These are phyloP conservation scores for Platerodrilus igneus DNA, from an alignment of 2,888 invertebrate species.

Conservation along the genomic window DNA sequence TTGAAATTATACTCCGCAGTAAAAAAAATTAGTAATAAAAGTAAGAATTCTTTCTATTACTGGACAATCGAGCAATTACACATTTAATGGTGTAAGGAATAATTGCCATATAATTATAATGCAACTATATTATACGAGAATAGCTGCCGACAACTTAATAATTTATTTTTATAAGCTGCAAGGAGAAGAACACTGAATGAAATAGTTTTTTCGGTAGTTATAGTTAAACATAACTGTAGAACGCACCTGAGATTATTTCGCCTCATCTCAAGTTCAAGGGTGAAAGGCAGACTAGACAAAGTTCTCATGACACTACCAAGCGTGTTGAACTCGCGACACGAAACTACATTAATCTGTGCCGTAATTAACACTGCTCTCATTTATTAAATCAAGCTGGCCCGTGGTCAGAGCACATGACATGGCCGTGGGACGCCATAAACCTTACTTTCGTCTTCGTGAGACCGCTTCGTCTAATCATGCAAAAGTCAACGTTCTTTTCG, in stretches of 20 bases:
- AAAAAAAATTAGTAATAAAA: too few species aligned
- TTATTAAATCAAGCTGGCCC: constrained; percentile 36
- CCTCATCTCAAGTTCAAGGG: constrained; percentile 22
- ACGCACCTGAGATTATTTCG: background rate
- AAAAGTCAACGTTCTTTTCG: constrained; percentile 22
- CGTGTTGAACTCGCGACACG: constrained; percentile 38
- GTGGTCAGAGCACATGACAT: constrained; percentile 21
- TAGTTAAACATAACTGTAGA: background rate
- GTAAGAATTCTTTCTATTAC: too few species aligned
- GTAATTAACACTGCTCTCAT: constrained; percentile 43
- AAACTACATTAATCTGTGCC: constrained; percentile 40
- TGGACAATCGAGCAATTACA: too few species aligned
- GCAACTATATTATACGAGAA: too few species aligned
- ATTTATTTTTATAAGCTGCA: too few species aligned
- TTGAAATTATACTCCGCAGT: too few species aligned
- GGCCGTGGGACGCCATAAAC: constrained; percentile 22
- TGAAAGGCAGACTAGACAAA: constrained; percentile 26
- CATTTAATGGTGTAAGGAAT: too few species aligned
- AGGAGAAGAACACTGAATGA: too few species aligned
- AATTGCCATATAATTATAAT: too few species aligned
- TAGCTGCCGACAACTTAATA: too few species aligned
- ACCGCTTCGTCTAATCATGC: constrained; percentile 18
- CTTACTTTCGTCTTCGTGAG: constrained; percentile 15
- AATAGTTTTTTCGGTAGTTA: too few species aligned
- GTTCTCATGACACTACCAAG: constrained; percentile 39